Conservation (phyloP, 2,888 invertebrate species). For the Dynastes tityus region DNA sequence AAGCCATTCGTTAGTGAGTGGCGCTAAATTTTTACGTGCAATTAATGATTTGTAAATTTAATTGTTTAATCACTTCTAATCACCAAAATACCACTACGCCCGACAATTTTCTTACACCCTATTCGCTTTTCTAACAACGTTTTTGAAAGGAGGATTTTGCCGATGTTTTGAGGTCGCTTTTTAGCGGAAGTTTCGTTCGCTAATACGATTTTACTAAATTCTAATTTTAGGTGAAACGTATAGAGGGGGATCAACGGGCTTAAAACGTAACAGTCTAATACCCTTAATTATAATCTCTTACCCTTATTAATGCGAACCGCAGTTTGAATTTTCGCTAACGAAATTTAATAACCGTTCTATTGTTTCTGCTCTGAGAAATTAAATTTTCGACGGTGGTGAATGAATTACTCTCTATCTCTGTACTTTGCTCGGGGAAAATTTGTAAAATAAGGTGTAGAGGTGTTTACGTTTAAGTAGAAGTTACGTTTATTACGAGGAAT, state of each 20-base stretch:
- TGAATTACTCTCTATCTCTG: neutral
- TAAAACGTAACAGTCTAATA: constrained; percentile 41
- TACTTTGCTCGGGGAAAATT: neutral
- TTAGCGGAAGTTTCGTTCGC: constrained; percentile 8
- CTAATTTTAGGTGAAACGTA: constrained; percentile 40
- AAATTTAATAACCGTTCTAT: constrained; percentile 45
- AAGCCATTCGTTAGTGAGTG: too few species aligned
- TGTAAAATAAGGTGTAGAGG: too few species aligned
- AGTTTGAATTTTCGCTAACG: constrained; percentile 33
- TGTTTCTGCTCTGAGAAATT: constrained; percentile 31
- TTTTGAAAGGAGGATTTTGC: neutral
- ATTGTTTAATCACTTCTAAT: too few species aligned
- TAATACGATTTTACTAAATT: constrained; percentile 37
- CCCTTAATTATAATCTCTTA: constrained; percentile 46
- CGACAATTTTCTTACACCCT: too few species aligned
- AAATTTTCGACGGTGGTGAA: neutral
- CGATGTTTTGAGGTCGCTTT: neutral
- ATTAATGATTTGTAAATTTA: too few species aligned
- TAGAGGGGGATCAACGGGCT: constrained; percentile 30
- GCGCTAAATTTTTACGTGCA: too few species aligned
- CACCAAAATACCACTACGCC: too few species aligned
- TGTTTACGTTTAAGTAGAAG: neutral
- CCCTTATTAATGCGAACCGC: constrained; percentile 44
- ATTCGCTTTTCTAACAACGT: neutral
- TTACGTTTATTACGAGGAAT: neutral